phyloP scores from a whole-genome alignment of 1,140 invertebrate species.

The Cyrtorhinus lividipennis region DNA sequence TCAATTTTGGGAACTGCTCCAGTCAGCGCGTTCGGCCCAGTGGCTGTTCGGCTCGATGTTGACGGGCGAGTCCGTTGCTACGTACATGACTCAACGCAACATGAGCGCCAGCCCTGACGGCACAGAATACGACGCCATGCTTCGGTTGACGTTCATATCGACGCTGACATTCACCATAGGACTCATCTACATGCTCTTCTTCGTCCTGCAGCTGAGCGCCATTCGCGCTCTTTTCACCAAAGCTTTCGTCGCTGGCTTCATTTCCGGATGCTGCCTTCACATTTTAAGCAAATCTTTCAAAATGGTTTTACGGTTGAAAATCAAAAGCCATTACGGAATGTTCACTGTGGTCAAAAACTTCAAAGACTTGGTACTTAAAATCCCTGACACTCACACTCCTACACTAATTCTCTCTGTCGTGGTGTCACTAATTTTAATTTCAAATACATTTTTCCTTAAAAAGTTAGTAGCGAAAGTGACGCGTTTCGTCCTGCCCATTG shows the following conservation, averaged over 20 bases:
- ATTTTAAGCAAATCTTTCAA: conserved; percentile 15
- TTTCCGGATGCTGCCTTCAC: conserved; percentile 15
- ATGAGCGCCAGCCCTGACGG: neutral
- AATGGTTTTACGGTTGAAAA: conserved; percentile 13
- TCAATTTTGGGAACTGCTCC: conserved; percentile 50
- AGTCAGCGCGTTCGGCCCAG: conserved; percentile 19
- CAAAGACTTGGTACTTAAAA: neutral
- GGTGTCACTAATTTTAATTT: conserved; percentile 11
- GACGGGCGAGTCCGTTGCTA: conserved; percentile 15
- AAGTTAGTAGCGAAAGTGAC: conserved; percentile 13
- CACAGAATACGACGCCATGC: neutral
- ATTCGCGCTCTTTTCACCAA: conserved; percentile 15
- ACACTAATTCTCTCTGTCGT: conserved; percentile 13
- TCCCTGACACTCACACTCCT: neutral
- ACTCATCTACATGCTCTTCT: conserved; percentile 13
- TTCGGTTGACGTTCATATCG: conserved; percentile 3
- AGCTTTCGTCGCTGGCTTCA: conserved; percentile 12
- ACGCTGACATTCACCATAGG: conserved; percentile 14
- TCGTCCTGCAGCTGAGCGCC: conserved; percentile 9
- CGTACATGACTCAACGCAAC: neutral
- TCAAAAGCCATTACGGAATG: conserved; percentile 12
- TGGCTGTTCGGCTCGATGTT: conserved; percentile 19
- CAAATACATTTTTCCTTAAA: conserved; percentile 12
- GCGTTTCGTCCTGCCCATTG: conserved; percentile 16
- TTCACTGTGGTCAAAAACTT: conserved; percentile 13